Percentiles rank a stretch among this genome's conserved stretches.
phyloP scores from a whole-genome alignment of 2,888 invertebrate species.

The Onthophagus sagittarius region DNA sequence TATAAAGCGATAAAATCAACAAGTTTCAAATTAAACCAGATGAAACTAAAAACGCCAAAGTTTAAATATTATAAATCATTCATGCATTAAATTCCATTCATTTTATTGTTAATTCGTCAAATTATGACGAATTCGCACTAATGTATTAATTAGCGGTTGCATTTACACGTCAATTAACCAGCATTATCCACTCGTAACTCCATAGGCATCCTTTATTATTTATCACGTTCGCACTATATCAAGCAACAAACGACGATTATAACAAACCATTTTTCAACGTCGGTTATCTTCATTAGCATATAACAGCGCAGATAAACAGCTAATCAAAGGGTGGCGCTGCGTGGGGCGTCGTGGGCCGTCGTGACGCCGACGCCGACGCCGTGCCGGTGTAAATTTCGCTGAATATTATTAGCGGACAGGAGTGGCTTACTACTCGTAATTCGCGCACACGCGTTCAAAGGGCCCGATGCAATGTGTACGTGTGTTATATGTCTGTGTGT shows the following conservation, averaged over 20 bases:
- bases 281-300: background rate
- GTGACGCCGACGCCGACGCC: background rate
- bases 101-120: too few relatives aligned
- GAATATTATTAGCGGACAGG: conserved; percentile 21
- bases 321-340: background rate
- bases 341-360: background rate
- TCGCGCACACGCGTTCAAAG: background rate
- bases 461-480: background rate
- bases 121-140: background rate
- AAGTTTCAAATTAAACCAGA: too few relatives aligned
- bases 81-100: background rate
- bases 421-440: background rate
- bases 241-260: background rate
- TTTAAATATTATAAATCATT: background rate
- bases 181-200: background rate
- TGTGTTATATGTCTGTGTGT: background rate
- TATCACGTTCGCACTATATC: too few relatives aligned
- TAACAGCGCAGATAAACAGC: background rate
- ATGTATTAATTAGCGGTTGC: background rate
- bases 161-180: background rate
- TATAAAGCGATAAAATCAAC: too few relatives aligned
- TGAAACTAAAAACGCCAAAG: too few relatives aligned
- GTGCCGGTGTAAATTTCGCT: conserved; percentile 20
- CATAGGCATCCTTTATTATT: background rate
- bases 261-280: background rate